These are phyloP conservation scores for Eupleurogrammus muticus DNA, from an alignment of 2,797 vertebrate genomes.

Conservation along the genomic window DNA sequence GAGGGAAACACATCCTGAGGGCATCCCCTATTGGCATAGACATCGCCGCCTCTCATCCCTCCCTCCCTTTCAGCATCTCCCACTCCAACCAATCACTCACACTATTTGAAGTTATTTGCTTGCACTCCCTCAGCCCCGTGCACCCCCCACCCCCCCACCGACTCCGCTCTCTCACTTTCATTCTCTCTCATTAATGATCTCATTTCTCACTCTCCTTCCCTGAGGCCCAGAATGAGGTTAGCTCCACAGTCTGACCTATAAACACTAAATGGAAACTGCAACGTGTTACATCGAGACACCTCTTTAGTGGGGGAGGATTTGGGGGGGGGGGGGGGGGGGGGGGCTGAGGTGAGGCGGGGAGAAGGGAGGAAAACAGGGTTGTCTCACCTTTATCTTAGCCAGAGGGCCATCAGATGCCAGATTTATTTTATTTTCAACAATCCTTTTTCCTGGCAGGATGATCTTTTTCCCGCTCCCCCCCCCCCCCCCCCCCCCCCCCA, in stretches of 20 bases:
- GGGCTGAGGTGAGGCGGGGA: neutral
- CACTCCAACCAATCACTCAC: conserved; percentile 73
- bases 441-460: conserved; percentile 32
- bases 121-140: conserved; percentile 47
- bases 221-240: conserved; percentile 75
- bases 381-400: conserved; percentile 66
- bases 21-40: conserved; percentile 77
- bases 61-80: conserved; percentile 54
- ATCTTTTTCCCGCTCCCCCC: neutral
- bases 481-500: neutral
- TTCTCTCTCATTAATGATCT: conserved; percentile 81
- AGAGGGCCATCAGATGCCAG: conserved; percentile 52
- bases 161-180: conserved; percentile 70
- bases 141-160: neutral
- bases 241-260: conserved; percentile 75
- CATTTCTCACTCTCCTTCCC: conserved; percentile 78
- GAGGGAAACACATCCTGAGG: conserved; percentile 81
- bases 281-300: conserved; percentile 60
- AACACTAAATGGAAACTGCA: conserved; percentile 78
- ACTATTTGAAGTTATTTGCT: conserved; percentile 75
- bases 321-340: too few relatives aligned
- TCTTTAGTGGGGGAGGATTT: conserved; percentile 43
- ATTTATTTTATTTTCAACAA: conserved; percentile 56
- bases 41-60: conserved; percentile 53
- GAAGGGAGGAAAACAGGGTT: conserved; percentile 8